Percentiles rank a stretch among this genome's conserved stretches.
phyloP scores from a whole-genome alignment of 2,113 vertebrate species.

The Ammodytes marinus region DNA sequence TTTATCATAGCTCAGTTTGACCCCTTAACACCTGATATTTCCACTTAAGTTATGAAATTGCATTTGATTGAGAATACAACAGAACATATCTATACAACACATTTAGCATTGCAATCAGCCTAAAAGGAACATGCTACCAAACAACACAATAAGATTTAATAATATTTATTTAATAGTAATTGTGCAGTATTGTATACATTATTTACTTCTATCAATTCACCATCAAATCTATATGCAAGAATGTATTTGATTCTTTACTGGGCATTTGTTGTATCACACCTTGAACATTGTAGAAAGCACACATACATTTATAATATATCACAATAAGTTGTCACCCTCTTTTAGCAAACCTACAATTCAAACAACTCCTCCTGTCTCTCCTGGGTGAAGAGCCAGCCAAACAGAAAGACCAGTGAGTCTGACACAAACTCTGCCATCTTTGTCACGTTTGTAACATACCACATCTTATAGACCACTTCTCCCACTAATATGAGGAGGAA shows the following conservation, averaged over 20 bases:
- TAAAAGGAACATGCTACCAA: background rate
- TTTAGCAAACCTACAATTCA: conserved; percentile 72
- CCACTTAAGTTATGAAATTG: background rate
- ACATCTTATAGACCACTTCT: conserved; percentile 79
- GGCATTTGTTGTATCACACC: background rate
- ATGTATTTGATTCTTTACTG: background rate
- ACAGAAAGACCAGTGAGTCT: conserved; percentile 58
- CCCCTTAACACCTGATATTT: background rate
- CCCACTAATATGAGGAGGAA: conserved; percentile 63
- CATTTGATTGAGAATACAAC: background rate
- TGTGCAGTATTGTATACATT: background rate
- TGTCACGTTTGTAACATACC: conserved; percentile 75
- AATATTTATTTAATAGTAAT: no score
- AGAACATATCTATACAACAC: background rate
- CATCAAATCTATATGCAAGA: conserved; percentile 10
- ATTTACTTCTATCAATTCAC: conserved; percentile 48
- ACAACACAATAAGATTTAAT: no score
- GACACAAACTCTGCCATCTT: conserved; percentile 63
- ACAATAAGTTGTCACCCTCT: background rate
- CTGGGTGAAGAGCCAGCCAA: conserved; percentile 72
- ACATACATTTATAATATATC: background rate
- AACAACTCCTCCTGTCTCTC: conserved; percentile 73
- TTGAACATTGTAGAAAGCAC: conserved; percentile 21
- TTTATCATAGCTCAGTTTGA: background rate
- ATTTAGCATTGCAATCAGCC: background rate